Evolutionary conservation across 1,140 invertebrate genomes (phyloP).

Genomic region (Magallana angulata): DNA sequence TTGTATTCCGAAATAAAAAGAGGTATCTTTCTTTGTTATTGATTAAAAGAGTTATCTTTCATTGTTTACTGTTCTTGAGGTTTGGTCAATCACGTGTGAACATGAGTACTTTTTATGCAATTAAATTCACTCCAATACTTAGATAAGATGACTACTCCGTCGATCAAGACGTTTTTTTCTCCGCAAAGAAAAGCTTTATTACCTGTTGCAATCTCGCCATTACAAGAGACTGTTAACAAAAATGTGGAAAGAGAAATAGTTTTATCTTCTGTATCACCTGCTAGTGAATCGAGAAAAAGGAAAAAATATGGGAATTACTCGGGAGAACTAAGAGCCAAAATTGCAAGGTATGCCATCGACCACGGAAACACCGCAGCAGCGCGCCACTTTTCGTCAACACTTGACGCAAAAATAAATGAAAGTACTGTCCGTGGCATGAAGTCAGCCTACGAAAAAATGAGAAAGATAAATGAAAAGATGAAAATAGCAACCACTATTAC

Average conservation of each 20-base stretch:
- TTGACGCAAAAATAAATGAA: slow-evolving; percentile 40
- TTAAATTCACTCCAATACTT: too few relatives aligned
- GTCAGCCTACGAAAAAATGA: slow-evolving; percentile 39
- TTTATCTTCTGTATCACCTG: not conserved
- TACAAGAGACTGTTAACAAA: too few relatives aligned
- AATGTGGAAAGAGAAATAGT: not conserved
- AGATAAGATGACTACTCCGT: too few relatives aligned
- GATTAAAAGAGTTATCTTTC: too few relatives aligned
- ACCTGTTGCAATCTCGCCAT: too few relatives aligned
- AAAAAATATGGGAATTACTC: slow-evolving; percentile 37
- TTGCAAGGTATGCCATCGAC: slow-evolving; percentile 39
- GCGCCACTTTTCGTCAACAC: slow-evolving; percentile 27
- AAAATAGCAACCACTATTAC: not conserved
- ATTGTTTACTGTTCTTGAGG: too few relatives aligned
- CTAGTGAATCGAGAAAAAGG: slow-evolving; percentile 28
- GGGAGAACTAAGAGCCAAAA: slow-evolving; percentile 35
- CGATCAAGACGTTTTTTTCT: too few relatives aligned
- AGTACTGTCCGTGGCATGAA: slow-evolving; percentile 51
- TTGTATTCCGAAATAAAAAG: too few relatives aligned
- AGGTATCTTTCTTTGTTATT: too few relatives aligned
- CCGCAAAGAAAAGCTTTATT: too few relatives aligned
- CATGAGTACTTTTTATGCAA: too few relatives aligned
- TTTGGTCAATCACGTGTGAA: too few relatives aligned
- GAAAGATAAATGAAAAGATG: not conserved
- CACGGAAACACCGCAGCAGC: slow-evolving; percentile 43